These are phyloP conservation scores for Montifringilla adamsi DNA, from an alignment of 2,113 vertebrate genomes.

Conservation along the genomic window DNA sequence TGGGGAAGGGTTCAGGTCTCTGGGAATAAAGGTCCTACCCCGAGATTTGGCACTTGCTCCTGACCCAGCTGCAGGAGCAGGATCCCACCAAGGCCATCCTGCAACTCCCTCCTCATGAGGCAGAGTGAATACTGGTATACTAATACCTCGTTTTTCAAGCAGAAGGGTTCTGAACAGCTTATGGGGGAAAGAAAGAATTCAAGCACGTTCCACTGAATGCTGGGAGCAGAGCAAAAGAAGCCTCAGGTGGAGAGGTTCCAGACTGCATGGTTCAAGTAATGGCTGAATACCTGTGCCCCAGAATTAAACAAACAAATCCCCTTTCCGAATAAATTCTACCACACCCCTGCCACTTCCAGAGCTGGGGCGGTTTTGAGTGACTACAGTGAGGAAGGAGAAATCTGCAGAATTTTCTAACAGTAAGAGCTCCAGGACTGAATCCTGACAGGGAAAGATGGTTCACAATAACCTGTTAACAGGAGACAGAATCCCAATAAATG, in stretches of 20 bases:
- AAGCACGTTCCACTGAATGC: neutral
- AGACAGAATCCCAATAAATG: constrained; percentile 25
- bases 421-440: neutral
- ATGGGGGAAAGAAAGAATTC: neutral
- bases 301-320: constrained; percentile 6
- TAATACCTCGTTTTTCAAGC: neutral
- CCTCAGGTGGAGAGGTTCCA: neutral
- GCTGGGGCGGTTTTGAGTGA: neutral
- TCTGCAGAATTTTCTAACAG: neutral
- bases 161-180: neutral
- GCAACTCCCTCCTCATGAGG: neutral
- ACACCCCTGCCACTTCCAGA: neutral
- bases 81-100: neutral
- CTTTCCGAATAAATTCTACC: neutral
- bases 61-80: neutral
- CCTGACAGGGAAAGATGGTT: constrained; percentile 24
- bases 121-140: neutral
- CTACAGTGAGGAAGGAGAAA: neutral
- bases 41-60: neutral
- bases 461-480: neutral
- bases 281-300: neutral
- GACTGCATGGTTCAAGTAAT: neutral
- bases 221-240: neutral
- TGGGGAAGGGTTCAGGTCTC: neutral
- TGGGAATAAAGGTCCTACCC: neutral